These are phyloP conservation scores for Glaucomys volans DNA, from an alignment of 2,113 vertebrate species.

Conservation along the genomic window DNA sequence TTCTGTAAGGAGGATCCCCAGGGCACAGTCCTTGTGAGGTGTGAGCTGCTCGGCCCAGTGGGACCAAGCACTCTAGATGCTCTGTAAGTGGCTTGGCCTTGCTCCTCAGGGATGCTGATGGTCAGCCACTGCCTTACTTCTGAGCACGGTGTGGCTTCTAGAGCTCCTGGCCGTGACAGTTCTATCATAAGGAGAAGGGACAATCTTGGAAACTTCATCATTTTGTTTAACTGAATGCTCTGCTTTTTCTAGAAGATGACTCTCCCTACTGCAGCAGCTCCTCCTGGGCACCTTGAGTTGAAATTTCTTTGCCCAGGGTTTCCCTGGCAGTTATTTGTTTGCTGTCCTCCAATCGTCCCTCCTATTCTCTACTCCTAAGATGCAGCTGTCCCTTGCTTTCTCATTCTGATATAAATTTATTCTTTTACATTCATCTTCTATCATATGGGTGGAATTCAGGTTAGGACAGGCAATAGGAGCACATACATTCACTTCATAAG, in stretches of 20 bases:
- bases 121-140: not conserved
- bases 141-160: not conserved
- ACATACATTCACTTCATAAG: not conserved
- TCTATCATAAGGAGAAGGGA: too few species aligned
- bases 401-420: not conserved
- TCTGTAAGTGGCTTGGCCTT: not conserved
- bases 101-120: not conserved
- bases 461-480: not conserved
- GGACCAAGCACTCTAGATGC: not conserved
- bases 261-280: too few species aligned
- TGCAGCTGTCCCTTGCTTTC: not conserved
- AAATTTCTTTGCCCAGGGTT: too few species aligned
- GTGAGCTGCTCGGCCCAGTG: not conserved
- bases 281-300: not conserved
- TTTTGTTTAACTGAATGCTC: not conserved
- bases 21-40: not conserved
- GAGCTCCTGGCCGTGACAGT: fast-evolving
- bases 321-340: not conserved
- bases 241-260: not conserved
- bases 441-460: not conserved
- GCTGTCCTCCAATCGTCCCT: not conserved
- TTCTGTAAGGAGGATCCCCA: not conserved
- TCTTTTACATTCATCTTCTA: not conserved
- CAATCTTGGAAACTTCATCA: not conserved
- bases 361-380: too few species aligned